phyloP scores from a whole-genome alignment of 2,797 vertebrate species.

The Gymnoscopelus microlampas region DNA sequence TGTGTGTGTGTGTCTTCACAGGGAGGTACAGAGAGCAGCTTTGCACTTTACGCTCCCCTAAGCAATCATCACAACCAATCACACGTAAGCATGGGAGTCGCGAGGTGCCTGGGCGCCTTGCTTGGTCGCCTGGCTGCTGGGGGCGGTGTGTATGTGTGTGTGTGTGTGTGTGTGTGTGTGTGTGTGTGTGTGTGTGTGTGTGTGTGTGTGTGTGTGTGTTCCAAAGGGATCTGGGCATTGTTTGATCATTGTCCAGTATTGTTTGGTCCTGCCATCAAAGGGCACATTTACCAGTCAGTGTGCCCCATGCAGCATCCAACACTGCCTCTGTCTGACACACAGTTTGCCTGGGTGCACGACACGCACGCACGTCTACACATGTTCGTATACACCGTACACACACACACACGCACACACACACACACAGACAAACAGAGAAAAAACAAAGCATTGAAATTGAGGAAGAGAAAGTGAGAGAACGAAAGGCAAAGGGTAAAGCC shows the following conservation, averaged over 20 bases:
- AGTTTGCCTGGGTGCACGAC: too few species aligned
- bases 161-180: slow-evolving; percentile 27
- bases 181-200: slow-evolving; percentile 26
- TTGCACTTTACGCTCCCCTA: slow-evolving; percentile 77
- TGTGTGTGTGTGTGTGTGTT: slow-evolving; percentile 30
- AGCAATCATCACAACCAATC: slow-evolving; percentile 81
- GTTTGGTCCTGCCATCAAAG: slow-evolving; percentile 45
- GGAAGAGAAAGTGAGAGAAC: slow-evolving; percentile 13
- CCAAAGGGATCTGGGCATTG: slow-evolving; percentile 43
- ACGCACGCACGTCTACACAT: too few species aligned
- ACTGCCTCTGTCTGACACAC: neutral
- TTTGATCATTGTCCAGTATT: slow-evolving; percentile 56
- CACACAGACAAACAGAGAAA: slow-evolving; percentile 2
- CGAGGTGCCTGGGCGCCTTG: slow-evolving; percentile 59
- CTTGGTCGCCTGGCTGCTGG: slow-evolving; percentile 47
- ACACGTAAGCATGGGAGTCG: slow-evolving; percentile 69
- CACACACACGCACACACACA: slow-evolving; percentile 13
- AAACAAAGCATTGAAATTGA: neutral
- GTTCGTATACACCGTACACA: too few species aligned
- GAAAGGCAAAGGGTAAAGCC: neutral
- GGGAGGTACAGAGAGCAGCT: slow-evolving; percentile 74
- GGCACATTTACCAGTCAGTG: slow-evolving; percentile 50
- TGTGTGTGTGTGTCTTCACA: slow-evolving; percentile 61
- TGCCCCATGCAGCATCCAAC: slow-evolving; percentile 29
- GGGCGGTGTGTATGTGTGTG: slow-evolving; percentile 12